Conservation (phyloP, 2,797 vertebrate species). For the Allenopithecus nigroviridis region DNA sequence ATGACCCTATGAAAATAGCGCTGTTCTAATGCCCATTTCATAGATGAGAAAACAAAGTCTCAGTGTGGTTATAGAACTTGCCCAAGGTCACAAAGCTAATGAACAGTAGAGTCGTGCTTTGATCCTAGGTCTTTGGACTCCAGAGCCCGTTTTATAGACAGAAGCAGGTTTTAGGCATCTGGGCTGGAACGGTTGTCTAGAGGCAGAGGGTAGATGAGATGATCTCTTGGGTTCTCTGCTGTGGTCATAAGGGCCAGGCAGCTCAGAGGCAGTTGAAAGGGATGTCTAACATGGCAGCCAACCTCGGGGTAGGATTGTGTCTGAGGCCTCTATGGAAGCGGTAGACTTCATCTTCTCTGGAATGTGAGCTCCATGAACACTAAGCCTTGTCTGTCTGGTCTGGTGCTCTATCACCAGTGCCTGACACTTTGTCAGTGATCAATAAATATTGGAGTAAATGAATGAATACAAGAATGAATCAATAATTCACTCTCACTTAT, state of each 20-base stretch:
- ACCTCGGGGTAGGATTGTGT: not conserved
- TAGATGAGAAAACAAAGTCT: constrained; percentile 1
- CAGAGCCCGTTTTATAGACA: not conserved
- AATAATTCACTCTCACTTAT: not conserved
- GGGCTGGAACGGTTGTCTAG: not conserved
- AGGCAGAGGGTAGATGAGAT: not conserved
- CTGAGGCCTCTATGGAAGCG: not conserved
- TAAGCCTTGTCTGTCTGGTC: not conserved
- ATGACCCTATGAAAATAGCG: not conserved
- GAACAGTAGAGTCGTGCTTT: not conserved
- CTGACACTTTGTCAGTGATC: not conserved
- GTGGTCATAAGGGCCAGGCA: not conserved
- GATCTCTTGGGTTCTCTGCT: not conserved
- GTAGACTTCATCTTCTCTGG: not conserved
- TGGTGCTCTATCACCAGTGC: not conserved
- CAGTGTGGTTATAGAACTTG: not conserved
- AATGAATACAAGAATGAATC: not conserved
- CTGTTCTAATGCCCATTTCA: not conserved
- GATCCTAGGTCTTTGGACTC: not conserved
- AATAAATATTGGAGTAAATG: not conserved
- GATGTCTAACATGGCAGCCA: not conserved
- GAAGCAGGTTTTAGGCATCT: not conserved
- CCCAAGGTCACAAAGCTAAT: not conserved
- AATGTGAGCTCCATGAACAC: not conserved
- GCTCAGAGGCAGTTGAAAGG: not conserved